Base-by-base conservation (phyloP, 2,113 vertebrate species). In the Saimiri boliviensis region DNA sequence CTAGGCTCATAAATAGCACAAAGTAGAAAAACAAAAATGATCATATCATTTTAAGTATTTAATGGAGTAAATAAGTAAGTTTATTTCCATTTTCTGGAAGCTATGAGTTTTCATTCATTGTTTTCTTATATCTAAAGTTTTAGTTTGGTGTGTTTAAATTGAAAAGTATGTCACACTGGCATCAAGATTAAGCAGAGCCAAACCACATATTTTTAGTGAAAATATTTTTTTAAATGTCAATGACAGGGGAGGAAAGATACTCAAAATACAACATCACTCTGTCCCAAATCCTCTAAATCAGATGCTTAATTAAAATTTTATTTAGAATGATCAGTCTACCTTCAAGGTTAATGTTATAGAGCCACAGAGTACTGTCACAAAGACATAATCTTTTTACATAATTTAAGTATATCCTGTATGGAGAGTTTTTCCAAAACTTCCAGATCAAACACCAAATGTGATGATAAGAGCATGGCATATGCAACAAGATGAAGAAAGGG, bases 281-380 rank as follows among this genome's bases (percentile, higher is more conserved):
- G 45, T 84, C 45, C 13, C 37, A 86, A 77, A 56, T 91, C 60
- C 89, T 79, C 32, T 81, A 93, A 89, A 71, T 70, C 27, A 86
- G 52, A 95, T 19, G 45, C 17, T 68, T 93, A 77, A 97, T 95
- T 91, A 86, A 91, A 93, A 80, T 81, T 58, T 68, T 71, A 93
- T 81, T 85, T 94, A 71, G 52, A 92, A 27, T 27, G 84, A 27
- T 60, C 37, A 70, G 52, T 56, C 42, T 86, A 76, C 9, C 94
- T 95, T 92, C 45, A 86, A 93, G 96, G n/a, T 81, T 49, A 77
- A 82, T 82, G 40, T 37, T 35, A 16, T 10, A 82, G 5, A 82
- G 58, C 6, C 37, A 92, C 94, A 54, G 54, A 88, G 73, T 83
- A 91, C 16, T 60, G n/a, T 20, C n/a, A 94, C 2, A 93, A 23